Evolutionary conservation across 1,140 invertebrate genomes (phyloP), one percentile per base, ranked within the genome.

Genomic region (Heliconius hermathena): DNA sequence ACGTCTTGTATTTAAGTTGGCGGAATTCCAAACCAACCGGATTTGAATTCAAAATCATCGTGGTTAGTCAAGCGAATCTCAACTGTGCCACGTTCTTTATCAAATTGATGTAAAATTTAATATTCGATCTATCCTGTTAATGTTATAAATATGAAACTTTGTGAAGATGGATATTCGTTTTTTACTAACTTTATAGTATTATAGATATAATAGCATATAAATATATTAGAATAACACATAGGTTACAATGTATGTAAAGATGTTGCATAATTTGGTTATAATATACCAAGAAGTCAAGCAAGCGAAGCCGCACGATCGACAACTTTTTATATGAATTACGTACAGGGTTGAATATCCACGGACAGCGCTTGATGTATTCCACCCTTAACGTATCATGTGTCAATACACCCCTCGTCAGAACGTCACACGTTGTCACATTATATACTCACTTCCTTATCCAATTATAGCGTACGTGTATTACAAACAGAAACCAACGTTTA

Each of bases 361-460:
- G n/a, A 26, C 57, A 60, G 26, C 60, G 26, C 22, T 16, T 29
- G 22, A 29, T 66, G 26, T 66, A 66, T 66, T 9, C 60, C 60
- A 66, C 22, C 36, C 52, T 26, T 75, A 38, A 52, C 26, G 33
- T 54, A 29, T 52, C 57, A 76, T 33, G n/a, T 57, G 26, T 66
- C n/a, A 38, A 26, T 66, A 66, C 26, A 5, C 70, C 76, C 46
- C 70, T 54, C 22, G 49, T 72, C 76, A 78, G 33, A 41, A 36
- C 76, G 52, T 78, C 52, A 78, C 71, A 54, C 49, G 38, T 26
- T 78, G 77, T 78, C 77, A 78, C 77, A 78, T 78, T 78, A 78
- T 9, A 73, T 46, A 36, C 54, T 66, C 60, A 22, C 54, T 66
- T 66, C 60, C 60, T 66, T 22, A 73, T 54, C 36, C 77, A 74